Evolutionary conservation across 2,797 vertebrate species (phyloP).

Genomic region (Brachyrhaphis roseni): DNA sequence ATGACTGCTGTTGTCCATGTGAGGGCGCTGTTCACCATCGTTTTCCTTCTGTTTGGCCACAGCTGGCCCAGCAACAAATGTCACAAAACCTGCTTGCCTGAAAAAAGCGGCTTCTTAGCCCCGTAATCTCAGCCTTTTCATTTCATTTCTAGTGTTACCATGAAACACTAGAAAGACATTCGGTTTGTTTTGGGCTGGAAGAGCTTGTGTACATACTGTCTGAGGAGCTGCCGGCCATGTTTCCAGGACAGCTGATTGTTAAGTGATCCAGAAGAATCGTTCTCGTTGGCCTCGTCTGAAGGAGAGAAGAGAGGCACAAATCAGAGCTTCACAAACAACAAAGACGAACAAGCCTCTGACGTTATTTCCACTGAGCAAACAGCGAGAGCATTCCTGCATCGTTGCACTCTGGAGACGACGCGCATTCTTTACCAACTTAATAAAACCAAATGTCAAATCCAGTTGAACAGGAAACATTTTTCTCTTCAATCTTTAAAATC

Average conservation of each 20-base stretch:
- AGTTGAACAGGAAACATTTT: conserved; percentile 5
- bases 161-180: too few species aligned
- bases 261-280: conserved; percentile 87
- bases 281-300: conserved; percentile 96
- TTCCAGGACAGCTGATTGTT: conserved; percentile 99
- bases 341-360: conserved; percentile 21
- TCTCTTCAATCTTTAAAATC: not conserved
- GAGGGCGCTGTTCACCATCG: conserved; percentile 65
- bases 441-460: conserved; percentile 12
- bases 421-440: conserved; percentile 3
- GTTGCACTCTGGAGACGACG: conserved; percentile 49
- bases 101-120: not conserved
- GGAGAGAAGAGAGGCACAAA: conserved; percentile 64
- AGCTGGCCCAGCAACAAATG: not conserved
- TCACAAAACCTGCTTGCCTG: not conserved
- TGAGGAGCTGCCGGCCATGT: conserved; percentile 95
- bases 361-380: conserved; percentile 60
- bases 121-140: not conserved
- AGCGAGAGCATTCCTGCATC: conserved; percentile 60
- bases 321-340: conserved; percentile 54
- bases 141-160: too few species aligned
- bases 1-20: conserved; percentile 47
- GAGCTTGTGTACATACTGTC: conserved; percentile 88
- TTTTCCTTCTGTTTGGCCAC: not conserved
- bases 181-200: conserved; percentile 23